Conservation (phyloP, 1,140 invertebrate genomes). For the Bemisia tabaci region DNA sequence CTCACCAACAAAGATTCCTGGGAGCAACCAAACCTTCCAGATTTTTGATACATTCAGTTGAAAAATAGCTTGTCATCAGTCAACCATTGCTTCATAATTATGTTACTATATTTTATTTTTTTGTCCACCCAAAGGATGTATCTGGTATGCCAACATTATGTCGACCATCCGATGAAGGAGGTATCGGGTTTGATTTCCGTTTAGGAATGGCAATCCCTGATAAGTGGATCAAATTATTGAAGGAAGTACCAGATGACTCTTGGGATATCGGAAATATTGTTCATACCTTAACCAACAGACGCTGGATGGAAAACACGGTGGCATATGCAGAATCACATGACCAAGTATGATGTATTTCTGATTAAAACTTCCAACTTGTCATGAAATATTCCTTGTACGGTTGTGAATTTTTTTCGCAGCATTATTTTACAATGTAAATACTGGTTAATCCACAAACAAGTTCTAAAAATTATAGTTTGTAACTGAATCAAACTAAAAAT, state of each 20-base stretch:
- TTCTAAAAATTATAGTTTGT: not conserved
- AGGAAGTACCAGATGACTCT: slow-evolving; percentile 75
- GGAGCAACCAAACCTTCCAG: too few relatives aligned
- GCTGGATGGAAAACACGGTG: slow-evolving; percentile 90
- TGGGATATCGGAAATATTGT: slow-evolving; percentile 90
- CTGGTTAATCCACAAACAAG: not conserved
- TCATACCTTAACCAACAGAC: slow-evolving; percentile 85
- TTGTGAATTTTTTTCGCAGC: not conserved
- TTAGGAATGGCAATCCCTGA: slow-evolving; percentile 97
- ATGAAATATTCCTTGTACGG: not conserved
- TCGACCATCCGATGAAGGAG: slow-evolving; percentile 82
- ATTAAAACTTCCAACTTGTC: slow-evolving; percentile 2
- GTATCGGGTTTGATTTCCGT: slow-evolving; percentile 92
- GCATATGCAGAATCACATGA: slow-evolving; percentile 98
- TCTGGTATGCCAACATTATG: slow-evolving; percentile 97
- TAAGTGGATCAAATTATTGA: slow-evolving; percentile 94
- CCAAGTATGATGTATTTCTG: too few relatives aligned
- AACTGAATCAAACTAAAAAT: too few relatives aligned
- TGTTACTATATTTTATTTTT: too few relatives aligned
- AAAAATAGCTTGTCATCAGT: too few relatives aligned
- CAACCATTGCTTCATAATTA: too few relatives aligned
- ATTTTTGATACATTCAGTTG: too few relatives aligned
- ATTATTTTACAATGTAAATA: too few relatives aligned
- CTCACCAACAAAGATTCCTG: too few relatives aligned
- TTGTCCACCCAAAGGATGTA: slow-evolving; percentile 55